Percentiles rank a stretch among this genome's conserved stretches.
phyloP scores from a whole-genome alignment of 1,140 invertebrate genomes.

The Diorhabda elongata region DNA sequence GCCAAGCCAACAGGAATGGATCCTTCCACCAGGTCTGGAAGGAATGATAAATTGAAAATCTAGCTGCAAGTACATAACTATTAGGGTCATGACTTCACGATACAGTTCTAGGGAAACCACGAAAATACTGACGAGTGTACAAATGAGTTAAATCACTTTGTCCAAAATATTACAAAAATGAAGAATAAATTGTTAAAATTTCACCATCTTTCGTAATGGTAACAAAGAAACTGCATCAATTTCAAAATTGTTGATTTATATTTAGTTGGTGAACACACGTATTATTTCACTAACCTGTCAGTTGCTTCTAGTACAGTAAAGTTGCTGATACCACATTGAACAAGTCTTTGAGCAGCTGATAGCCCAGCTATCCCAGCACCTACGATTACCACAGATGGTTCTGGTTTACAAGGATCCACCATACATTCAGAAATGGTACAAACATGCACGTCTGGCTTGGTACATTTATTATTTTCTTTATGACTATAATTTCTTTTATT shows the following conservation, averaged over 20 bases:
- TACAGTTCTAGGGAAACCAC: too few species aligned
- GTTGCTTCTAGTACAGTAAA: conserved; percentile 69
- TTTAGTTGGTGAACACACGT: too few species aligned
- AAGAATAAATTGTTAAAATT: too few species aligned
- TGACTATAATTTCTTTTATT: not conserved
- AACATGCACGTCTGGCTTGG: conserved; percentile 26
- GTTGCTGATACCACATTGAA: conserved; percentile 64
- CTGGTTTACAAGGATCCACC: conserved; percentile 55
- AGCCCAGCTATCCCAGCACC: conserved; percentile 73
- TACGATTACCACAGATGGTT: conserved; percentile 67
- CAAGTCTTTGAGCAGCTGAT: conserved; percentile 66
- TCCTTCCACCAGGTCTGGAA: conserved; percentile 62
- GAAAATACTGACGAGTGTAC: too few species aligned
- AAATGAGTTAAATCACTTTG: too few species aligned
- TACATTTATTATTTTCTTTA: not conserved
- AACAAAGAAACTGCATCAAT: too few species aligned
- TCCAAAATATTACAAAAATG: too few species aligned
- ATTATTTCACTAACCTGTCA: conserved; percentile 54
- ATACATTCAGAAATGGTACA: conserved; percentile 46
- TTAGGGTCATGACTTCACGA: too few species aligned
- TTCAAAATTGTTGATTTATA: too few species aligned
- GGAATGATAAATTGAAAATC: not conserved
- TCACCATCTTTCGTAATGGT: too few species aligned
- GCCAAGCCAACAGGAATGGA: conserved; percentile 69
- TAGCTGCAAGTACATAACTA: too few species aligned